Evolutionary conservation across 1,140 invertebrate genomes (phyloP).

Genomic region (Philaenus spumarius): DNA sequence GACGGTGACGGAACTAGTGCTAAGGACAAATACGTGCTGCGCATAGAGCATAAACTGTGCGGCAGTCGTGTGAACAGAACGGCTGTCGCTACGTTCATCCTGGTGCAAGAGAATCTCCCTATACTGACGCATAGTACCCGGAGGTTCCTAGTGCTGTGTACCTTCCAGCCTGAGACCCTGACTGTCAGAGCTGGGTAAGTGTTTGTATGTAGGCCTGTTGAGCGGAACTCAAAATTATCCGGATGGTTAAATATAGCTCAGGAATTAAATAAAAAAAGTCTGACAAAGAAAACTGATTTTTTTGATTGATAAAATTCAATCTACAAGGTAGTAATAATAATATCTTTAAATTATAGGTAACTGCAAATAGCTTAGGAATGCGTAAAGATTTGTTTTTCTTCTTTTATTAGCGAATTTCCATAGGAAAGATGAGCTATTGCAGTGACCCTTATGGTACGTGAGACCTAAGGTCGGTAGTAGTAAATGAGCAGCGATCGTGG

Average conservation of each 20-base stretch:
- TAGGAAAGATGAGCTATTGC: too few relatives aligned
- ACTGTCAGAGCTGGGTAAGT: slow-evolving; percentile 60
- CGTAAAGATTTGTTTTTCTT: too few relatives aligned
- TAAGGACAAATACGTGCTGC: slow-evolving; percentile 59
- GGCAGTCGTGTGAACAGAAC: slow-evolving; percentile 64
- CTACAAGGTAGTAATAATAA: not conserved
- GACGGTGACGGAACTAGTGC: slow-evolving; percentile 48
- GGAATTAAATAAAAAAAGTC: not conserved
- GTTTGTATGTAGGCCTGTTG: too few relatives aligned
- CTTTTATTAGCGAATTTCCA: too few relatives aligned
- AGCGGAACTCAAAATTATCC: too few relatives aligned
- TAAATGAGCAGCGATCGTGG: too few relatives aligned
- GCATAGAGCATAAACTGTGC: slow-evolving; percentile 65
- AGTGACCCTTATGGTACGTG: too few relatives aligned
- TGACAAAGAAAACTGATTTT: not conserved
- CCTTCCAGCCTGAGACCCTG: slow-evolving; percentile 69
- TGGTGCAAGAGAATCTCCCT: slow-evolving; percentile 71
- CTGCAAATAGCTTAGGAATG: too few relatives aligned
- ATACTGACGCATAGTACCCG: slow-evolving; percentile 74
- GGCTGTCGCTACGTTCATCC: slow-evolving; percentile 67
- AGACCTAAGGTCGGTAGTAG: too few relatives aligned
- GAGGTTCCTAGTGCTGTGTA: slow-evolving; percentile 69
- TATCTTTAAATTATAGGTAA: not conserved
- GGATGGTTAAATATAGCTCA: too few relatives aligned
- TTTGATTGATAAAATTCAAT: not conserved